A percentile compares a stretch with the other conserved stretches of the same genome.
Evolutionary conservation across 2,888 invertebrate genomes (phyloP).

Genomic region (Steromphala cineraria): DNA sequence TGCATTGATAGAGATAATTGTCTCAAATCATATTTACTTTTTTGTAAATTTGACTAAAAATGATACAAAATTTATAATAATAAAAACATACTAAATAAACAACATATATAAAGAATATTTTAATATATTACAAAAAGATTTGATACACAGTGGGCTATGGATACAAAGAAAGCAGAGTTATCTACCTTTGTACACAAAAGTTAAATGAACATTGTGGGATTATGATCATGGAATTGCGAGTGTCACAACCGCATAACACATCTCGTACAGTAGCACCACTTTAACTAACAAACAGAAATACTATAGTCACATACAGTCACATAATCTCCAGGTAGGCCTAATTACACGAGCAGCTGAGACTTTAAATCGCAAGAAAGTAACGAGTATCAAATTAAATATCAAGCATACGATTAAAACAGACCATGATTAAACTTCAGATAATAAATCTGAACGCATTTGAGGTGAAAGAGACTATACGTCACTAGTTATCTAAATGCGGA

Average conservation of each 20-base stretch:
- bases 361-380: background rate
- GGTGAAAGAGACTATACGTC: no score
- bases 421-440: background rate
- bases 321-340: conserved; percentile 1
- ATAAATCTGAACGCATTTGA: background rate
- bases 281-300: background rate
- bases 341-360: background rate
- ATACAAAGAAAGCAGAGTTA: conserved; percentile 15
- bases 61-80: no score
- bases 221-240: background rate
- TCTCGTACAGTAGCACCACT: conserved; percentile 2
- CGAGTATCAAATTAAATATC: background rate
- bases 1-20: no score
- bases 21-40: no score
- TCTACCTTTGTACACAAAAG: background rate
- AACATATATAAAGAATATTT: background rate
- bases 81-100: no score
- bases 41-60: no score
- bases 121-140: conserved; percentile 15
- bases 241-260: background rate
- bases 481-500: no score
- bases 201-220: background rate
- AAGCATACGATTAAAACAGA: background rate
- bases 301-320: background rate
- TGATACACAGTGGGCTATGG: background rate